Evolutionary conservation across 2,888 invertebrate species (phyloP).

Genomic region (Cloeon dipterum): DNA sequence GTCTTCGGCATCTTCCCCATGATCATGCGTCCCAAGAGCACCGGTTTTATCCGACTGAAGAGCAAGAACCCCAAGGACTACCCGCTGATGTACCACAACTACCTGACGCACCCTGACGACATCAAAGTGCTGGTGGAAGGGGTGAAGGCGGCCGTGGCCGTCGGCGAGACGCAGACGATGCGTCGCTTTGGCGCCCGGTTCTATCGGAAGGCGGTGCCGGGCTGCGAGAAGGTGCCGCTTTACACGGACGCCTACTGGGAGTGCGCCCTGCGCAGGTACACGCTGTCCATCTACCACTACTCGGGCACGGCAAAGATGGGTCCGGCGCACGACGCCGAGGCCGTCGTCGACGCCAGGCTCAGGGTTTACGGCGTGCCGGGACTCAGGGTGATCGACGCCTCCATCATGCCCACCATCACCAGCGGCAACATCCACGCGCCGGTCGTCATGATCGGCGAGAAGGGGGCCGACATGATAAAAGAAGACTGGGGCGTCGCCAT

Average conservation of each 20-base stretch:
- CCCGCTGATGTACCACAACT: conserved; percentile 78
- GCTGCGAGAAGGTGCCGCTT: conserved; percentile 53
- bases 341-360: conserved; percentile 58
- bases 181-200: conserved; percentile 44
- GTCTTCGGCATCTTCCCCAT: conserved; percentile 68
- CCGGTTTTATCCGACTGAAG: conserved; percentile 50
- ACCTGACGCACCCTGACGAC: conserved; percentile 69
- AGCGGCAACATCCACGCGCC: conserved; percentile 78
- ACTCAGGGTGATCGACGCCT: conserved; percentile 64
- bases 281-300: conserved; percentile 71
- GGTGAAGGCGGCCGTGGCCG: conserved; percentile 60
- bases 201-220: conserved; percentile 49
- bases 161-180: conserved; percentile 55
- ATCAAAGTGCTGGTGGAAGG: conserved; percentile 64
- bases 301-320: conserved; percentile 75
- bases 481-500: conserved; percentile 28
- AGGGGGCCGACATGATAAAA: conserved; percentile 62
- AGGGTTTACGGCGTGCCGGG: conserved; percentile 51
- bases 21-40: conserved; percentile 72
- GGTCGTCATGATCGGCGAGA: conserved; percentile 70
- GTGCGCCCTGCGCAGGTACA: conserved; percentile 59
- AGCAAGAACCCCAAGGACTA: conserved; percentile 48
- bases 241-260: conserved; percentile 77
- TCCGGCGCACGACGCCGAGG: conserved; percentile 44
- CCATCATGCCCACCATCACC: conserved; percentile 69